These are phyloP conservation scores for Cantharis flavilabris DNA, from an alignment of 2,888 invertebrate species.

Conservation along the genomic window DNA sequence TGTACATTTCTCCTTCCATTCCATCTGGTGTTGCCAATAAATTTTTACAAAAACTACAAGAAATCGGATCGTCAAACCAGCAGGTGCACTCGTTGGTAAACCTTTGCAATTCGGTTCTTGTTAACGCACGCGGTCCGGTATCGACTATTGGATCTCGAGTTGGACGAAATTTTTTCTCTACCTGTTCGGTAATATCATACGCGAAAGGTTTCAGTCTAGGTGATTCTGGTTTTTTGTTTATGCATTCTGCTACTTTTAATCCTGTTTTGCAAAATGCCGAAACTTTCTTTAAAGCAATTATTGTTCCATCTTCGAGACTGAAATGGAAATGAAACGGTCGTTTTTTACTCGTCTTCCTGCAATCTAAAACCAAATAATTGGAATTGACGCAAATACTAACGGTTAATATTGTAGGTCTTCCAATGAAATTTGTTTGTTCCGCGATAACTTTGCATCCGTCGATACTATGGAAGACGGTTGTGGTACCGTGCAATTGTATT, in stretches of 20 bases:
- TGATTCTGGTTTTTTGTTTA: not conserved
- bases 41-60: too few species aligned
- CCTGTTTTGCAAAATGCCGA: not conserved
- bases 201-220: not conserved
- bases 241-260: not conserved
- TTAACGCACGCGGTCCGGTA: not conserved
- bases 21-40: too few species aligned
- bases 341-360: not conserved
- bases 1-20: too few species aligned
- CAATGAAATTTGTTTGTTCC: conserved; percentile 3
- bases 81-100: too few species aligned
- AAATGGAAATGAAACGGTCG: not conserved
- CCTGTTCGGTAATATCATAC: not conserved
- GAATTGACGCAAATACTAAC: not conserved
- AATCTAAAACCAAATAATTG: not conserved
- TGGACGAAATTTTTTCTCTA: too few species aligned
- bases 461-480: conserved; percentile 8
- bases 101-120: not conserved
- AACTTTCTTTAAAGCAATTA: not conserved
- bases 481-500: conserved; percentile 10
- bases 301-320: not conserved
- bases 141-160: not conserved
- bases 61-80: too few species aligned
- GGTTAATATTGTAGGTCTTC: not conserved
- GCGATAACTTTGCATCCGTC: conserved; percentile 9